These are phyloP conservation scores for Mormoops blainvillei DNA, from an alignment of 2,113 vertebrate species.

Conservation along the genomic window DNA sequence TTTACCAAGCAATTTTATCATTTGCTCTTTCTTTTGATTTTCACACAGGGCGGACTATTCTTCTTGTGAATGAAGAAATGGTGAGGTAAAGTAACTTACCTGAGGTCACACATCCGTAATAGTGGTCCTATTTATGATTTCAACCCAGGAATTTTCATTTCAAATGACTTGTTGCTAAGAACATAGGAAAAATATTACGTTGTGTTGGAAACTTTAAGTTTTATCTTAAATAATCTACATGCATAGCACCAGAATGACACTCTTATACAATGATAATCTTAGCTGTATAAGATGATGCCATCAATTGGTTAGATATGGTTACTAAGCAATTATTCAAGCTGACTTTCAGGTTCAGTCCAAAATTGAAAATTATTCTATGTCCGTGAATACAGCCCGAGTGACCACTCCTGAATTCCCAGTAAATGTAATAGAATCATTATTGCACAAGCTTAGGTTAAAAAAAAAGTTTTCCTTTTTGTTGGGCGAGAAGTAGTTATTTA, in stretches of 20 bases:
- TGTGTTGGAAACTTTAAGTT: not conserved
- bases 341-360: not conserved
- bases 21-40: not conserved
- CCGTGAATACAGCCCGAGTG: not conserved
- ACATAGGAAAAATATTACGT: not conserved
- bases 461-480: not conserved
- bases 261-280: not conserved
- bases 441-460: not conserved
- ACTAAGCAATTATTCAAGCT: not conserved
- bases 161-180: not conserved
- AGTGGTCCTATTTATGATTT: not conserved
- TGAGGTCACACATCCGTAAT: not conserved
- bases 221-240: not conserved
- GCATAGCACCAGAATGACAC: not conserved
- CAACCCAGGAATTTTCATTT: not conserved
- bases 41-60: not conserved
- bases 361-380: not conserved
- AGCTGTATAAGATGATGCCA: not conserved
- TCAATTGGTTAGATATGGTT: not conserved
- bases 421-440: not conserved
- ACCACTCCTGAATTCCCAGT: not conserved
- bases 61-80: not conserved
- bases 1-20: not conserved
- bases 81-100: not conserved
- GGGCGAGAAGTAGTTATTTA: not conserved